Percentiles rank a stretch among this genome's conserved stretches.
These are phyloP conservation scores for Biston betularia DNA, from an alignment of 2,888 invertebrate genomes.

Conservation along the genomic window DNA sequence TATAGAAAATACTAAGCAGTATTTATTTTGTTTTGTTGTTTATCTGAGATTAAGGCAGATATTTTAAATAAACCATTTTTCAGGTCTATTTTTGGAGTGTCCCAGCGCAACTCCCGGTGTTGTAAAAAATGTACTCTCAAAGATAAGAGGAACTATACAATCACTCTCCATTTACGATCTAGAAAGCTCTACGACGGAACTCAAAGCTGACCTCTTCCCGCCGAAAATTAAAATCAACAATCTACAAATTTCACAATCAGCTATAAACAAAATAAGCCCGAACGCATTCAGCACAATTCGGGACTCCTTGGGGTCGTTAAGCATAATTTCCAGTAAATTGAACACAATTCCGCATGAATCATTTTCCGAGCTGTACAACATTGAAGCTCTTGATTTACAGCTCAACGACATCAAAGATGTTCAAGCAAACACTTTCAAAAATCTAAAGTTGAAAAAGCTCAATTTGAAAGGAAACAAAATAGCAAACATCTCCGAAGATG, in stretches of 20 bases:
- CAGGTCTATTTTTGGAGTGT: slow-evolving; percentile 94
- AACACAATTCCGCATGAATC: slow-evolving; percentile 92
- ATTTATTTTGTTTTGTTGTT: background rate
- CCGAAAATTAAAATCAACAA: slow-evolving; percentile 89
- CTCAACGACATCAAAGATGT: slow-evolving; percentile 94
- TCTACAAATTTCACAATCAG: slow-evolving; percentile 92
- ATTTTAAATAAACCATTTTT: slow-evolving; percentile 50
- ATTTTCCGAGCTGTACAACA: slow-evolving; percentile 88
- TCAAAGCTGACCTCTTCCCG: slow-evolving; percentile 92
- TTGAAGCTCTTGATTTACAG: slow-evolving; percentile 93
- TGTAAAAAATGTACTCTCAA: slow-evolving; percentile 90
- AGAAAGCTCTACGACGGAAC: slow-evolving; percentile 91
- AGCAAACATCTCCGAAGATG: slow-evolving; percentile 92
- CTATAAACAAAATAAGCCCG: slow-evolving; percentile 89
- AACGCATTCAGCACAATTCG: slow-evolving; percentile 89
- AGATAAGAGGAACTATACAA: slow-evolving; percentile 90
- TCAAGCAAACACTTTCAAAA: slow-evolving; percentile 94
- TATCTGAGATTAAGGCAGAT: slow-evolving; percentile 9
- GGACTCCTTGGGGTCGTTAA: slow-evolving; percentile 90
- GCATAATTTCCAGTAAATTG: slow-evolving; percentile 91
- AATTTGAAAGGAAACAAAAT: slow-evolving; percentile 95
- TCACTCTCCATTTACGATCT: slow-evolving; percentile 96
- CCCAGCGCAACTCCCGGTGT: slow-evolving; percentile 92
- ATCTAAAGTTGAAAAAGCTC: slow-evolving; percentile 91
- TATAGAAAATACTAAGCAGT: background rate